Conservation (phyloP, 37 sponge, comb jelly and placozoan genomes). For the Aplysina aerophoba region DNA sequence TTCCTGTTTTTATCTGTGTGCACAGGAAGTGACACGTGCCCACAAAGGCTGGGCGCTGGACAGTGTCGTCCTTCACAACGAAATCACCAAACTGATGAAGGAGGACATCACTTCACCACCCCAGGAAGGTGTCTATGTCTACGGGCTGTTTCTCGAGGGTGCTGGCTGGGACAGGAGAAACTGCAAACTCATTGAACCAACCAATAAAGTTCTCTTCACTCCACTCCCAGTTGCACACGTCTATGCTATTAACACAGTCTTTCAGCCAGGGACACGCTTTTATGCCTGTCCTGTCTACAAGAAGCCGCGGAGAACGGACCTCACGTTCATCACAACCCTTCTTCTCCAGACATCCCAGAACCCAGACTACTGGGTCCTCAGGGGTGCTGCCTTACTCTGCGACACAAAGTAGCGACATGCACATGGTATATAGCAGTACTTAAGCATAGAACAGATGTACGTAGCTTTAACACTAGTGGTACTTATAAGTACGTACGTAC, state of each 20-base stretch:
- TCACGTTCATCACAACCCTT: slow-evolving; percentile 92
- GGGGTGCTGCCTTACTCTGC: slow-evolving; percentile 97
- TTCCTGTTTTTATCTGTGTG: not conserved
- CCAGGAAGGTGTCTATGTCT: slow-evolving; percentile 94
- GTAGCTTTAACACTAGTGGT: too few relatives aligned
- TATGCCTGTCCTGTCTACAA: slow-evolving; percentile 99
- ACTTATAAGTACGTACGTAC: not conserved
- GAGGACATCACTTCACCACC: slow-evolving; percentile 92
- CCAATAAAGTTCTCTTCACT: slow-evolving; percentile 91
- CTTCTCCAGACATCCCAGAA: slow-evolving; percentile 70
- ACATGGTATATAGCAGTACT: not conserved
- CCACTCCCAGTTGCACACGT: slow-evolving; percentile 91
- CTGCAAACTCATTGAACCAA: slow-evolving; percentile 77
- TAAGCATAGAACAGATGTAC: not conserved
- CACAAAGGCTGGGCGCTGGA: slow-evolving; percentile 99
- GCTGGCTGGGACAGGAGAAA: slow-evolving; percentile 97
- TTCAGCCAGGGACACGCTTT: slow-evolving; percentile 76
- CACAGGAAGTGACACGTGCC: slow-evolving; percentile 85
- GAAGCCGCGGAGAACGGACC: slow-evolving; percentile 96
- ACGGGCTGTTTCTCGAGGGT: slow-evolving; percentile 97
- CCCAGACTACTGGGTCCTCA: slow-evolving; percentile 95
- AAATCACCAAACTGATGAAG: slow-evolving; percentile 85
- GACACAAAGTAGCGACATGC: slow-evolving; percentile 86
- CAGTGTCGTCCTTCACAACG: slow-evolving; percentile 95
- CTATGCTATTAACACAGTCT: slow-evolving; percentile 83